phyloP scores from a whole-genome alignment of 2,797 vertebrate species.

The Ataeniobius toweri region DNA sequence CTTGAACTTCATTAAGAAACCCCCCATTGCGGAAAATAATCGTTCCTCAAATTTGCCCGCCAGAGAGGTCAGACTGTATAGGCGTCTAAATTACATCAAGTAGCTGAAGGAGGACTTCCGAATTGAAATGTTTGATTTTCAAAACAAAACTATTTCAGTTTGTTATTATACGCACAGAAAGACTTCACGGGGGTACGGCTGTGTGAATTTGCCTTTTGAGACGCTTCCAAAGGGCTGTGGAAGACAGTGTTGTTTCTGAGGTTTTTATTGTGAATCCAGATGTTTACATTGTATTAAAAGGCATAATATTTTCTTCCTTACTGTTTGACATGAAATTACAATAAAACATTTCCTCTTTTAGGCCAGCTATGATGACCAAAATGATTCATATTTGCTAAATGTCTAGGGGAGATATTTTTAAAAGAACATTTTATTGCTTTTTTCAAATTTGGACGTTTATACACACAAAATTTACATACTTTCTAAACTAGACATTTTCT shows the following conservation, averaged over 20 bases:
- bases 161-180: not conserved
- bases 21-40: not conserved
- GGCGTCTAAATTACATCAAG: accelerated
- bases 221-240: not conserved
- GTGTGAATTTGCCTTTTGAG: not conserved
- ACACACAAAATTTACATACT: not conserved
- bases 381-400: not conserved
- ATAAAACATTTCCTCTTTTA: not conserved
- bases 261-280: not conserved
- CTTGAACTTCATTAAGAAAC: not conserved
- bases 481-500: too few relatives aligned
- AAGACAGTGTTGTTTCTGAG: not conserved
- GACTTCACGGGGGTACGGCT: too few relatives aligned
- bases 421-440: not conserved
- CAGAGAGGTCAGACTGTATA: constrained; percentile 7
- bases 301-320: not conserved
- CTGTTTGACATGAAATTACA: not conserved
- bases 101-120: not conserved
- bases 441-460: not conserved
- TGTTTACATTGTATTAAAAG: not conserved
- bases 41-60: constrained; percentile 20
- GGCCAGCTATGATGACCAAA: not conserved
- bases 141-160: constrained; percentile 11
- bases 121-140: not conserved
- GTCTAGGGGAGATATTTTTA: too few relatives aligned